A percentile compares a stretch with the other conserved stretches of the same genome.
Conservation (phyloP, 2,797 vertebrate species). For the Hylomyscus alleni region DNA sequence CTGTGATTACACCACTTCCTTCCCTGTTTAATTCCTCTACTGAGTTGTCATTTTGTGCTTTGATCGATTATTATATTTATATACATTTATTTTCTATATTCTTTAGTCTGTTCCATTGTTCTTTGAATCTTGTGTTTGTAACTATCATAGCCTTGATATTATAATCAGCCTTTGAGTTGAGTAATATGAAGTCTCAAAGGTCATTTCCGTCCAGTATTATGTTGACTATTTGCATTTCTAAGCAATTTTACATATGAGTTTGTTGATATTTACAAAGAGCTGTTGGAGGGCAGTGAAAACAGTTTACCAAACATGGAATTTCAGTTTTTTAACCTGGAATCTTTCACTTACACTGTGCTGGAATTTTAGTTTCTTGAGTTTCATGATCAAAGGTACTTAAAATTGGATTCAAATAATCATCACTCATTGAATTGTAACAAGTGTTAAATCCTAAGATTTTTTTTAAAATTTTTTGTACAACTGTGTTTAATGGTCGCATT, state of each 20-base stretch:
- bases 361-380: background rate
- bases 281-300: background rate
- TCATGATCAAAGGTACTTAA: background rate
- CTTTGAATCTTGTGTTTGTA: background rate
- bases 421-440: background rate
- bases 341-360: background rate
- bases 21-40: background rate
- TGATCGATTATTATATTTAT: background rate
- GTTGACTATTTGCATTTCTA: background rate
- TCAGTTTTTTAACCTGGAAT: background rate
- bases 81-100: background rate
- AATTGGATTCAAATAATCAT: background rate
- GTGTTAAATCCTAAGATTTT: background rate
- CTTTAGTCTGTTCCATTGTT: background rate
- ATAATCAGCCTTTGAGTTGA: background rate
- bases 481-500: too few relatives aligned
- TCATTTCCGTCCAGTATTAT: background rate
- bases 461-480: too few relatives aligned
- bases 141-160: background rate
- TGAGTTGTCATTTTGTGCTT: background rate
- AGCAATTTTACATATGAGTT: background rate
- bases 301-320: background rate
- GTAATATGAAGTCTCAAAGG: background rate
- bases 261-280: background rate
- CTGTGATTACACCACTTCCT: background rate